These are phyloP conservation scores for Willowsia nigromaculata DNA, from an alignment of 2,888 invertebrate genomes.

Conservation along the genomic window DNA sequence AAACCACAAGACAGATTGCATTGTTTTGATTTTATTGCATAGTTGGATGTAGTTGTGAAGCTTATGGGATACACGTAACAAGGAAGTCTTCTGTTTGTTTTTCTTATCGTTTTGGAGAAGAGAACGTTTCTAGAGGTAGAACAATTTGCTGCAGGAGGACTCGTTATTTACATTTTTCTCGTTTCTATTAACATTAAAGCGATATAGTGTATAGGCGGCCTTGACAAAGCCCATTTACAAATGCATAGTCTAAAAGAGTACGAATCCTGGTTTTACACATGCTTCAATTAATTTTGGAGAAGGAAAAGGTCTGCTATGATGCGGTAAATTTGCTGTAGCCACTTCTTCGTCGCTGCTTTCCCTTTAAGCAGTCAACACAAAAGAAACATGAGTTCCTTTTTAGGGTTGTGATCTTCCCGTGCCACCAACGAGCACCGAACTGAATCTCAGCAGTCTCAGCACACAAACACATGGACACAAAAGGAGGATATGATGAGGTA, in stretches of 20 bases:
- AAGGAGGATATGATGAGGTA: background rate
- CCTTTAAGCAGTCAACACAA: background rate
- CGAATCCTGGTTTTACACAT: conserved; percentile 10
- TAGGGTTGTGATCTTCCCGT: background rate
- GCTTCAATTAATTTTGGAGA: conserved; percentile 25
- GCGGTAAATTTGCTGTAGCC: background rate
- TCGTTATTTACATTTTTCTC: background rate
- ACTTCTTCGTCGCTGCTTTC: background rate
- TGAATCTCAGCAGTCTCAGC: background rate
- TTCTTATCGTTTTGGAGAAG: background rate
- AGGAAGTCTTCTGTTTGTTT: background rate
- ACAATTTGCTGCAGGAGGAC: background rate
- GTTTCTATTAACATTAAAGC: no score
- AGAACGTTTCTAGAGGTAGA: background rate
- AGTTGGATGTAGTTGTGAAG: conserved; percentile 3
- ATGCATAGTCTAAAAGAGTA: background rate
- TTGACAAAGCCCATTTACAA: no score
- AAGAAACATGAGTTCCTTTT: background rate
- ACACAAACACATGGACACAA: background rate
- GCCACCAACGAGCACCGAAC: background rate
- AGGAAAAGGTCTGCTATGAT: conserved; percentile 1
- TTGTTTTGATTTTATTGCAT: conserved; percentile 41
- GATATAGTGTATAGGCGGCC: no score
- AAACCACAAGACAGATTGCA: conserved; percentile 36
- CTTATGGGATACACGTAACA: background rate